Base-by-base conservation (phyloP, 2,113 vertebrate species). In the Regulus satrapa region DNA sequence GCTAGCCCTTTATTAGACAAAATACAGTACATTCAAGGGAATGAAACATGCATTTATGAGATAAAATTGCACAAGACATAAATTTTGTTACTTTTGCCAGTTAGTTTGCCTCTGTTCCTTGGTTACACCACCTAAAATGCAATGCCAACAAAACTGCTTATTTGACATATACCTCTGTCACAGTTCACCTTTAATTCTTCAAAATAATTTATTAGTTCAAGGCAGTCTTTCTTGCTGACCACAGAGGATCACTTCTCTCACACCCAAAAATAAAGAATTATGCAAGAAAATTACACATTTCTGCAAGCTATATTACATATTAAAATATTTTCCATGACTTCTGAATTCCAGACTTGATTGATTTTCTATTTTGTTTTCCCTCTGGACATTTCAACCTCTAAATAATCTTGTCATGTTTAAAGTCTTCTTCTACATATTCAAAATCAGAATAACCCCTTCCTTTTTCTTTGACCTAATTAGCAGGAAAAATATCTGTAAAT, bases 51-150 rank as follows among this genome's bases (percentile, higher is more conserved):
- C 56, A 59, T 3, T 2, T 6, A 21, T 12, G 31, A 58, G 43
- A 79, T 71, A 62, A 71, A 63, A 14, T 46, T 58, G 6, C 26
- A 29, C 55, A 18, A 80, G 54, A 74, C 4, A 28, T 4, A 54
- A 46, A 5, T 38, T 88, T 75, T 55, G 8, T 41, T 69, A 54
- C 0, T 0, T 36, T 43, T 72, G 14, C 28, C 5, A 6, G 23
- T 51, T 43, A 62, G 6, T 67, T 82, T 61, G 10, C 10, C 68
- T 81, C 21, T 51, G 4, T 48, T 71, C 28, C 16, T 73, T 76
- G 18, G 5, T 79, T 82, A 76, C 31, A 76, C 6, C 32, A 83
- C 13, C 38, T 72, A 26, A n/a, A 62, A n/a, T 10, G 43, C 31
- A 28, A 43, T 18, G 21, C 14, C 19, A 83, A 59, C 5, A 41